Evolutionary conservation across 2,113 vertebrate species (phyloP).

Genomic region (Oxyura jamaicensis): DNA sequence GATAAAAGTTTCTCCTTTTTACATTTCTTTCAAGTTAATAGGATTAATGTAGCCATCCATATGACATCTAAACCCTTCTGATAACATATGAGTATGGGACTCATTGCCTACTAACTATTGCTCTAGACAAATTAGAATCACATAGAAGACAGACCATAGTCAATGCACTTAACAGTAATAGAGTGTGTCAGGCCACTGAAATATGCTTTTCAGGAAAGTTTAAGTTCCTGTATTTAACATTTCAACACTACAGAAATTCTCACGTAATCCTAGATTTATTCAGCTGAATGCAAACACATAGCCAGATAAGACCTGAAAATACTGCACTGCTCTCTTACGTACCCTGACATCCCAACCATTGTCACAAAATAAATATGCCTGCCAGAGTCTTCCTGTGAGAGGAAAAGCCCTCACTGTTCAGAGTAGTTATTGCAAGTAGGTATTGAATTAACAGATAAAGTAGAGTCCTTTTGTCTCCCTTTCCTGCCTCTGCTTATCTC

Average conservation of each 20-base stretch:
- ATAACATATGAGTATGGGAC: neutral
- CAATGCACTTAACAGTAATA: neutral
- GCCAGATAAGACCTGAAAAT: neutral
- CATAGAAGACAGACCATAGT: neutral
- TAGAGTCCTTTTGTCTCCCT: neutral
- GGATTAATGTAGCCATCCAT: neutral
- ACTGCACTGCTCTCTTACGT: neutral
- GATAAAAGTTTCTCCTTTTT: neutral
- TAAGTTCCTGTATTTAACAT: neutral
- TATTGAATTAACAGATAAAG: neutral
- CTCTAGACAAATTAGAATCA: neutral
- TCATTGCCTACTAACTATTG: neutral
- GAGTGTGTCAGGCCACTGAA: neutral
- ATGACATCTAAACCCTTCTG: neutral
- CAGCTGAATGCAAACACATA: neutral
- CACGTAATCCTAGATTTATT: neutral
- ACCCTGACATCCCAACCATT: neutral
- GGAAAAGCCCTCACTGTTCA: neutral
- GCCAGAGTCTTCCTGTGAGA: neutral
- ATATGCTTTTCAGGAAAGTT: neutral
- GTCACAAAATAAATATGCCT: neutral
- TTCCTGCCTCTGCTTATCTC: neutral
- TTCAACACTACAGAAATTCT: neutral
- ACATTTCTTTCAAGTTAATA: neutral
- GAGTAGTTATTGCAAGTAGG: neutral